These are phyloP conservation scores for Leucophenga montana DNA, from an alignment of 2,888 invertebrate genomes.

Conservation along the genomic window DNA sequence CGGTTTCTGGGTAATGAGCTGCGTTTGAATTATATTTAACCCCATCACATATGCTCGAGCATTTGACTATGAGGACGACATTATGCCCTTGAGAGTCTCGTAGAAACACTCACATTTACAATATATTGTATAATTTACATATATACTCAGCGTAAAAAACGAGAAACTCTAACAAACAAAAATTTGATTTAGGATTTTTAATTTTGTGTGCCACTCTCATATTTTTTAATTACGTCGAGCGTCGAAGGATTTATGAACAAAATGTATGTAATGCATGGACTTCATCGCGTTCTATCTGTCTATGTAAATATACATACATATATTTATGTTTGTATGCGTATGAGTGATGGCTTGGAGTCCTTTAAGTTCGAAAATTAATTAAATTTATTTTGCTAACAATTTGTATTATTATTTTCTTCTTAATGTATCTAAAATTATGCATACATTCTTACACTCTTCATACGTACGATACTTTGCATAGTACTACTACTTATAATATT, in stretches of 20 bases:
- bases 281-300: no score
- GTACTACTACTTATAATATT: no score
- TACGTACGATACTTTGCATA: no score
- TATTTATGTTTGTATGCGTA: slow-evolving; percentile 32
- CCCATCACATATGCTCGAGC: slow-evolving; percentile 42
- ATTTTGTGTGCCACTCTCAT: slow-evolving; percentile 62
- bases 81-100: slow-evolving; percentile 67
- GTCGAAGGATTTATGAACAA: slow-evolving; percentile 54
- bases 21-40: slow-evolving; percentile 68
- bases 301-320: slow-evolving; percentile 31
- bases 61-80: slow-evolving; percentile 49
- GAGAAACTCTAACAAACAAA: slow-evolving; percentile 30
- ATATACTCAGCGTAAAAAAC: slow-evolving; percentile 13
- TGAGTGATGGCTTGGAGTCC: slow-evolving; percentile 27
- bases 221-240: slow-evolving; percentile 66
- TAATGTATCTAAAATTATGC: no score
- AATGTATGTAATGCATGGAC: slow-evolving; percentile 16
- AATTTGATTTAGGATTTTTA: slow-evolving; percentile 68
- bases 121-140: slow-evolving; percentile 26
- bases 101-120: slow-evolving; percentile 35
- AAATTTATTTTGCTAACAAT: slow-evolving; percentile 57
- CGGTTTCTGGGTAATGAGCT: slow-evolving; percentile 53
- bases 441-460: no score
- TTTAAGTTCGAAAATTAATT: slow-evolving; percentile 58
- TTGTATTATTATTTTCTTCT: no score